A percentile compares a stretch with the other conserved stretches of the same genome.
Evolutionary conservation across 2,113 vertebrate genomes (phyloP).

Genomic region (Rhabdomys dilectus): DNA sequence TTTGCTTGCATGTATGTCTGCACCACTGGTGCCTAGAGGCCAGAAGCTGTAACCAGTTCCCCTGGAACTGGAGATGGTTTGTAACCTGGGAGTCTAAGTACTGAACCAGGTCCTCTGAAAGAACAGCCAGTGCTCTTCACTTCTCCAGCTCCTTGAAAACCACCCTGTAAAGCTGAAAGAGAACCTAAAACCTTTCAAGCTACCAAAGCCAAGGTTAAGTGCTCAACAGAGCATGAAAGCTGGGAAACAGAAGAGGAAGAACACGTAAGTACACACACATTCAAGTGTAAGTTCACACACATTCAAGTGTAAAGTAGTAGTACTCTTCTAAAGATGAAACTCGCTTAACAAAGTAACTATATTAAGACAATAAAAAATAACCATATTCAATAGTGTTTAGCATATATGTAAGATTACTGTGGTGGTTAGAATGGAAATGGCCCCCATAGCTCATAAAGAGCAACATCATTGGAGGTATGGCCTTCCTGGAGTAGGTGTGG

Average conservation of each 20-base stretch:
- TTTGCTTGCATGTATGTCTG: neutral
- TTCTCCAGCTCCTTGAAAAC: neutral
- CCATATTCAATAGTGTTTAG: neutral
- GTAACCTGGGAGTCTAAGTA: neutral
- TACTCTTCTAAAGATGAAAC: neutral
- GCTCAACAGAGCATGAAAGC: neutral
- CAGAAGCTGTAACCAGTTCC: neutral
- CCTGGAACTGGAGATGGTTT: neutral
- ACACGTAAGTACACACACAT: neutral
- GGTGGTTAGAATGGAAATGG: too few relatives aligned
- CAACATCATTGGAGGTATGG: too few relatives aligned
- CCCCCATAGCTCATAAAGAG: too few relatives aligned
- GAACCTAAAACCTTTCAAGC: slow-evolving; percentile 2
- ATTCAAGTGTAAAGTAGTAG: neutral
- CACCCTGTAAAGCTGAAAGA: neutral
- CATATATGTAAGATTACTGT: neutral
- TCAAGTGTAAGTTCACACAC: neutral
- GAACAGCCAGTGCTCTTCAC: neutral
- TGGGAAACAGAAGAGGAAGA: neutral
- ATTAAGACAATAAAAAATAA: neutral
- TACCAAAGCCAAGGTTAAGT: neutral
- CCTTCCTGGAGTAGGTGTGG: too few relatives aligned
- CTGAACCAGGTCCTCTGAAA: neutral
- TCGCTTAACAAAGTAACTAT: neutral
- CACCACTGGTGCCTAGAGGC: neutral